phyloP scores from a whole-genome alignment of 2,888 invertebrate species.

The Nephrotoma flavescens region DNA sequence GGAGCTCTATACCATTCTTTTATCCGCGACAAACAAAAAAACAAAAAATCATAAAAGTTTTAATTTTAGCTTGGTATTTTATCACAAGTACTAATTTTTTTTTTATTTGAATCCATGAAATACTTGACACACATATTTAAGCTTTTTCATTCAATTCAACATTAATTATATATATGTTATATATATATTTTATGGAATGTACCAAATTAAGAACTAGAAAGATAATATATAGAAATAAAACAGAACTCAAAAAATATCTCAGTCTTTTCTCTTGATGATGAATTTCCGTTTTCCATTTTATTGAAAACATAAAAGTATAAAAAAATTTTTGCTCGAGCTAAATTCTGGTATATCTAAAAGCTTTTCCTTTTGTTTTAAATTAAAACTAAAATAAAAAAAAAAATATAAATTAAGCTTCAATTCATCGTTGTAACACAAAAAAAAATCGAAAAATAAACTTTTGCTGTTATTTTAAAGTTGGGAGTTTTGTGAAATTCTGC shows the following conservation, averaged over 20 bases:
- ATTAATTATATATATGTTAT: not conserved
- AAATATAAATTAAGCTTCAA: not conserved
- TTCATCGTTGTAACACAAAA: not conserved
- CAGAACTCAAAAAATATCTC: not conserved
- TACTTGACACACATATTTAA: not conserved
- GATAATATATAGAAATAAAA: not conserved
- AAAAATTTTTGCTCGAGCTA: not conserved
- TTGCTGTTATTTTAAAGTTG: not conserved
- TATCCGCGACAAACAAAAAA: not conserved
- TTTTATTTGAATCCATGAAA: not conserved
- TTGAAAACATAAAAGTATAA: not conserved
- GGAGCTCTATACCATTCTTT: not conserved
- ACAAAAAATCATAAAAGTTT: no score
- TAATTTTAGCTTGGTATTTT: no score
- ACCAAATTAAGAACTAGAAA: not conserved
- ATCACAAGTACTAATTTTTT: not conserved
- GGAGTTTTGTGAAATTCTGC: not conserved
- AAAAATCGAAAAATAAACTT: not conserved
- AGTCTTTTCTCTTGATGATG: not conserved
- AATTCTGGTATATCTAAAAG: not conserved
- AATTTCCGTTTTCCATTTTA: not conserved
- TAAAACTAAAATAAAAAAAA: not conserved
- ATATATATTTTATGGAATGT: not conserved
- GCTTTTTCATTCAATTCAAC: not conserved
- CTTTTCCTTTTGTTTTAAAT: not conserved